Percentiles rank a stretch among this genome's conserved stretches.
These are phyloP conservation scores for Panzeria rudis DNA, from an alignment of 2,888 invertebrate species.

Conservation along the genomic window DNA sequence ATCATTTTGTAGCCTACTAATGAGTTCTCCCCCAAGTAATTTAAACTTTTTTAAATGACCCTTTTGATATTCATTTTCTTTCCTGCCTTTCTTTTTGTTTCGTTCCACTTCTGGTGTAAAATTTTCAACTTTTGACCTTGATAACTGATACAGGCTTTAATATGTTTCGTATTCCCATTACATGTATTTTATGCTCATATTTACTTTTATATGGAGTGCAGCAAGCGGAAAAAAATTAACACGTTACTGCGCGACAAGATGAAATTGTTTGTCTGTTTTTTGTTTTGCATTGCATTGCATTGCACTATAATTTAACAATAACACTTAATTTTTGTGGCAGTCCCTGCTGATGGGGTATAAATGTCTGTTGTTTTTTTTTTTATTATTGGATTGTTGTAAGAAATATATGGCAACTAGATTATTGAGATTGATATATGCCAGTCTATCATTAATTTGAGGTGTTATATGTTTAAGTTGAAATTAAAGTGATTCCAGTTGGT, in stretches of 20 bases:
- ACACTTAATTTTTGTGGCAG: slow-evolving; percentile 39
- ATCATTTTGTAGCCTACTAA: background rate
- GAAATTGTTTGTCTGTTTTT: slow-evolving; percentile 3
- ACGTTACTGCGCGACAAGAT: slow-evolving; percentile 28
- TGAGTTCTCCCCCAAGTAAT: background rate
- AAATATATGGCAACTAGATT: background rate
- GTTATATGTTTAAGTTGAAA: background rate
- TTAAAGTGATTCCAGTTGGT: background rate
- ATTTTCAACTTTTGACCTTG: slow-evolving; percentile 66
- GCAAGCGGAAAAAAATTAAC: slow-evolving; percentile 3
- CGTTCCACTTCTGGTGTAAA: background rate
- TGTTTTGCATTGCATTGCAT: background rate
- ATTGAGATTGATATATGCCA: slow-evolving; percentile 50
- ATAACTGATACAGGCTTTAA: slow-evolving; percentile 58
- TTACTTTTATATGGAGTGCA: background rate
- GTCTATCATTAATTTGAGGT: background rate
- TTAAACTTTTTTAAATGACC: slow-evolving; percentile 20
- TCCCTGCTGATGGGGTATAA: slow-evolving; percentile 2
- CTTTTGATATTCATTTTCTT: background rate
- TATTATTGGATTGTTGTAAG: background rate
- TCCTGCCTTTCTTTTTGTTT: background rate
- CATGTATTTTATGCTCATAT: background rate
- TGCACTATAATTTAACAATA: slow-evolving; percentile 40
- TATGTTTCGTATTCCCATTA: slow-evolving; percentile 41
- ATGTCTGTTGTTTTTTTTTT: slow-evolving; percentile 3